phyloP scores from a whole-genome alignment of 2,888 invertebrate genomes.

The Apamea monoglypha region DNA sequence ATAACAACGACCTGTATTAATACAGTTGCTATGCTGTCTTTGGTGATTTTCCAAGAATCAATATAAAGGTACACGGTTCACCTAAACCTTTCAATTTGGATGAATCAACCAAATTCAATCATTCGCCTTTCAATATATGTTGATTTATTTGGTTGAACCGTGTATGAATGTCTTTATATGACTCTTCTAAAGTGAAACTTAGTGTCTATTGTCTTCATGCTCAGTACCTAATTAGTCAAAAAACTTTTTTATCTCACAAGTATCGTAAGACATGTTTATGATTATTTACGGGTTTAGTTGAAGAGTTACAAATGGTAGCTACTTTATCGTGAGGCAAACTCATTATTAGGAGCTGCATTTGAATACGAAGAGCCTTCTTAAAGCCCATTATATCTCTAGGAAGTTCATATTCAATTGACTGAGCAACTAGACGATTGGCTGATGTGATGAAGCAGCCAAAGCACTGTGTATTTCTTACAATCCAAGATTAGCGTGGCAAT shows the following conservation, averaged over 20 bases:
- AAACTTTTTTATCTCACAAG: constrained; percentile 9
- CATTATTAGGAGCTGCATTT: neutral
- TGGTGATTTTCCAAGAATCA: neutral
- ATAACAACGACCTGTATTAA: constrained; percentile 18
- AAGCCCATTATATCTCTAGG: neutral
- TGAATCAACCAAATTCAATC: constrained; percentile 9
- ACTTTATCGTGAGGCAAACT: neutral
- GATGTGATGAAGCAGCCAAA: constrained; percentile 15
- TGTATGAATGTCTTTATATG: neutral
- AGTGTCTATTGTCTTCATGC: neutral
- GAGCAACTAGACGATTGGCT: neutral
- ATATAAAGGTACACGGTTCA: neutral
- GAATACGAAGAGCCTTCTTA: no score
- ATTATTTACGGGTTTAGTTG: neutral
- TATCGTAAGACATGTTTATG: neutral
- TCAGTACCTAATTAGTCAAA: neutral
- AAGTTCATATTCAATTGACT: neutral
- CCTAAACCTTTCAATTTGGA: neutral
- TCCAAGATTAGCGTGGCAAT: constrained; percentile 63
- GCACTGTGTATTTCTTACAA: constrained; percentile 54
- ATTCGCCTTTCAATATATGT: neutral
- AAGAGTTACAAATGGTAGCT: neutral
- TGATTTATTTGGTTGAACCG: constrained; percentile 8
- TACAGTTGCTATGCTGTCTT: neutral
- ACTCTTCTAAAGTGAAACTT: neutral